These are phyloP conservation scores for Oreonectes daqikongensis DNA, from an alignment of 2,797 vertebrate species.

Conservation along the genomic window DNA sequence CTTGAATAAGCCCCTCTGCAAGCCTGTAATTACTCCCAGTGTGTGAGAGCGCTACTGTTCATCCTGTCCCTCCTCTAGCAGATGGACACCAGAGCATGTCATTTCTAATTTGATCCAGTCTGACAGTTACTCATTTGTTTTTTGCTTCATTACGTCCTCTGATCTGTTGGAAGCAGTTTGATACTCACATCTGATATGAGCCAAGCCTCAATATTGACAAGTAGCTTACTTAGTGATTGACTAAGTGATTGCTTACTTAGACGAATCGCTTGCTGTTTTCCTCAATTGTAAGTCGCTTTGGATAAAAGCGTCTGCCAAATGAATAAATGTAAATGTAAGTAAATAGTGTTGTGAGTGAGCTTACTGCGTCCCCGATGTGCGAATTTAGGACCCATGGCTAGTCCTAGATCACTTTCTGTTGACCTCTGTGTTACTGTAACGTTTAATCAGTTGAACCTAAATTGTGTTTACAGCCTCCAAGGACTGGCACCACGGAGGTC, in stretches of 20 bases:
- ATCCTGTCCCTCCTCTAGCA: constrained; percentile 65
- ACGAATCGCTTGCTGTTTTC: too few species aligned
- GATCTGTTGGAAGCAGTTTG: constrained; percentile 71
- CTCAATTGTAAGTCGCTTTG: too few species aligned
- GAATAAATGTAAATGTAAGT: too few species aligned
- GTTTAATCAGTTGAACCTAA: constrained; percentile 38
- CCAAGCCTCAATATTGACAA: too few species aligned
- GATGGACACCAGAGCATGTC: constrained; percentile 77
- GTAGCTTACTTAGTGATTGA: too few species aligned
- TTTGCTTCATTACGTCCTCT: constrained; percentile 73
- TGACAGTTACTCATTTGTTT: constrained; percentile 71
- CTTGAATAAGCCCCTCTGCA: too few species aligned
- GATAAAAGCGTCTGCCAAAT: too few species aligned
- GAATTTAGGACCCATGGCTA: constrained; percentile 20
- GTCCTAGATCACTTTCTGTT: not conserved
- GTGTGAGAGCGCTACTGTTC: constrained; percentile 50
- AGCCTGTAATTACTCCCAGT: constrained; percentile 57
- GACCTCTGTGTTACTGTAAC: constrained; percentile 5
- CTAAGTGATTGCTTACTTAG: too few species aligned
- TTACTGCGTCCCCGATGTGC: constrained; percentile 22
- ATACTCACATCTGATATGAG: constrained; percentile 67
- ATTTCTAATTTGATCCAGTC: constrained; percentile 76
- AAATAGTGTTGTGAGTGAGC: constrained; percentile 28
- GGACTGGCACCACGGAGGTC: constrained; percentile 99
- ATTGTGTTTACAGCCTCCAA: constrained; percentile 84